Evolutionary conservation across 1,140 invertebrate species (phyloP).

Genomic region (Megalonaias nervosa): DNA sequence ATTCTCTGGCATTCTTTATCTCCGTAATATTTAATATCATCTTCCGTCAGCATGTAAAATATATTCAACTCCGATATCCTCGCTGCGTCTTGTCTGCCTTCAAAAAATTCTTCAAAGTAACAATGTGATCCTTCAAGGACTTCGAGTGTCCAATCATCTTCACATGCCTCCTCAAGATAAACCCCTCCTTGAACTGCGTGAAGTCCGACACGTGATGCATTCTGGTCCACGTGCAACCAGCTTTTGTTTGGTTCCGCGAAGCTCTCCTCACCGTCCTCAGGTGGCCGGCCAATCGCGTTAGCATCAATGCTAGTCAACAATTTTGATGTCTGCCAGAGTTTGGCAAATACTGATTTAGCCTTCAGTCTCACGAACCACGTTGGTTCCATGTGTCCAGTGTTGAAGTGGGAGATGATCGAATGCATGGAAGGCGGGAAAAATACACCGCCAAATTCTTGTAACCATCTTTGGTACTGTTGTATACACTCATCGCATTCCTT

Average conservation of each 20-base stretch:
- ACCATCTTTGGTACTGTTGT: conserved; percentile 21
- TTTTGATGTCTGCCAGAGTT: conserved; percentile 44
- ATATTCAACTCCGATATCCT: conserved; percentile 10
- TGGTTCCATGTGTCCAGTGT: conserved; percentile 39
- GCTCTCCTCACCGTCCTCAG: conserved; percentile 29
- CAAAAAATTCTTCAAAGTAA: conserved; percentile 38
- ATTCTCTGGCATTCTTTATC: conserved; percentile 30
- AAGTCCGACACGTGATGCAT: conserved; percentile 27
- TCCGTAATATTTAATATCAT: conserved; percentile 33
- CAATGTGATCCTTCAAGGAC: conserved; percentile 43
- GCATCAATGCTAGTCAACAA: conserved; percentile 45
- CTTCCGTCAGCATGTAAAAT: conserved; percentile 26
- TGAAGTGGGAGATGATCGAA: conserved; percentile 33
- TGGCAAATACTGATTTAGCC: conserved; percentile 37
- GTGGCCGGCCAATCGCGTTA: conserved; percentile 45
- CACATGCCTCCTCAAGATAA: conserved; percentile 39
- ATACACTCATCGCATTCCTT: conserved; percentile 29
- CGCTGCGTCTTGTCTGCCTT: conserved; percentile 2
- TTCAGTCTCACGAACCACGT: conserved; percentile 37
- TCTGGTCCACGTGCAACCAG: conserved; percentile 45
- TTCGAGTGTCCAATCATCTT: conserved; percentile 54
- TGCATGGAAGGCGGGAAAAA: conserved; percentile 19
- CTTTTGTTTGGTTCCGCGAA: conserved; percentile 6
- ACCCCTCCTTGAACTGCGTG: conserved; percentile 52
- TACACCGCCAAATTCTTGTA: conserved; percentile 7